These are phyloP conservation scores for Chrysoperla carnea DNA, from an alignment of 1,140 invertebrate genomes.

Conservation along the genomic window DNA sequence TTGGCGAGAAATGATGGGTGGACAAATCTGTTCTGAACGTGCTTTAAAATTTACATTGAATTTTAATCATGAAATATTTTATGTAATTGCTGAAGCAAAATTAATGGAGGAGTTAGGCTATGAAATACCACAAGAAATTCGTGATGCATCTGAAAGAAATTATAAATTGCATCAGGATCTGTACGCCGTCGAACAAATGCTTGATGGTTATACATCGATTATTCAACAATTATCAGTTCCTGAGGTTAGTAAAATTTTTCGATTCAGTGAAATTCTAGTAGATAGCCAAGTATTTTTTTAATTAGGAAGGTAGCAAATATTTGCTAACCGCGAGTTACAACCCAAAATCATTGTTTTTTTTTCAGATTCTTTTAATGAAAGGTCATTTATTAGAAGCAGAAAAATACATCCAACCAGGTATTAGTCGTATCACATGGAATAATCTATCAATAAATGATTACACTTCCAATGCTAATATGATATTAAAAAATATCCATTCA, in stretches of 20 bases:
- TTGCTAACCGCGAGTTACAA: no score
- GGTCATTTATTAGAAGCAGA: conserved; percentile 53
- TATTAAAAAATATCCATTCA: conserved; percentile 36
- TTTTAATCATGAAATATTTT: conserved; percentile 44
- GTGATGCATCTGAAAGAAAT: conserved; percentile 50
- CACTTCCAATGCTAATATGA: conserved; percentile 30
- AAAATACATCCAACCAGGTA: conserved; percentile 56
- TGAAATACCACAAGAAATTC: conserved; percentile 41
- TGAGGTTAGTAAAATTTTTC: conserved; percentile 27
- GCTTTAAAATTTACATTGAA: conserved; percentile 43
- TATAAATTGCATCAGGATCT: conserved; percentile 41
- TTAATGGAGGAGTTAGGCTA: conserved; percentile 58
- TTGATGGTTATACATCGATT: conserved; percentile 39
- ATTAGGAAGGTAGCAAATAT: no score
- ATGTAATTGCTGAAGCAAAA: conserved; percentile 57
- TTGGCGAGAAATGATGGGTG: conserved; percentile 44
- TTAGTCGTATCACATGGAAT: conserved; percentile 67
- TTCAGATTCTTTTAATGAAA: conserved; percentile 41
- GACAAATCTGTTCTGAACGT: conserved; percentile 42
- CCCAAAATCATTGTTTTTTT: neutral
- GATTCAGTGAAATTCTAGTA: no score
- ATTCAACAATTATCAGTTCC: conserved; percentile 35
- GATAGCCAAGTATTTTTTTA: no score
- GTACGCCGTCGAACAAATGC: conserved; percentile 34
- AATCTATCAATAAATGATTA: conserved; percentile 65